Percentiles rank a stretch among this genome's conserved stretches.
These are phyloP conservation scores for Pyralis farinalis DNA, from an alignment of 2,888 invertebrate species.

Conservation along the genomic window DNA sequence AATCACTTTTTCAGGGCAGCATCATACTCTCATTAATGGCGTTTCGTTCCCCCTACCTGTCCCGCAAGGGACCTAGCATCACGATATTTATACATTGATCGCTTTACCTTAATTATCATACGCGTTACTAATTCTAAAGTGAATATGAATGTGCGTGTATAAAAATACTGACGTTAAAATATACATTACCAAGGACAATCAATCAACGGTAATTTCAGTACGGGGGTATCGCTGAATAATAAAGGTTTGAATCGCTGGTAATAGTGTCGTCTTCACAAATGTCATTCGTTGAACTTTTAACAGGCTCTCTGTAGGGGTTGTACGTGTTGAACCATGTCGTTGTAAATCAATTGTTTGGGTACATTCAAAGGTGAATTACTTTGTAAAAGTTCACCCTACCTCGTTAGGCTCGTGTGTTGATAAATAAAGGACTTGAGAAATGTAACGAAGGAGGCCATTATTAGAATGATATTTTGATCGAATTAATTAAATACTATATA, in stretches of 20 bases:
- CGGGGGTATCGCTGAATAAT: constrained; percentile 38
- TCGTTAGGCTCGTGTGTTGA: constrained; percentile 2
- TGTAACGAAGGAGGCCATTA: no score
- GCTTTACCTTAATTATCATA: no score
- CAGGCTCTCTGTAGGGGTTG: constrained; percentile 49
- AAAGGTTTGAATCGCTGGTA: constrained; percentile 44
- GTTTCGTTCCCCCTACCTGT: no score
- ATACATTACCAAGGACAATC: not conserved
- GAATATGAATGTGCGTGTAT: no score
- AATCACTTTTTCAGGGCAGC: no score
- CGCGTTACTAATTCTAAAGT: no score
- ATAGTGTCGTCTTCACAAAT: constrained; percentile 60
- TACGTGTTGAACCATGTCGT: constrained; percentile 55
- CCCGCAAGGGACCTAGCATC: no score
- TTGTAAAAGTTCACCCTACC: constrained; percentile 46
- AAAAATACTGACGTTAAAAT: no score
- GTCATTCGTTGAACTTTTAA: constrained; percentile 72
- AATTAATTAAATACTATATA: no score
- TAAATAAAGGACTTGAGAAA: constrained; percentile 8
- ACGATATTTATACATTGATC: no score
- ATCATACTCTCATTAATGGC: no score
- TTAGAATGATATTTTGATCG: no score
- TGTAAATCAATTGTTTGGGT: constrained; percentile 53
- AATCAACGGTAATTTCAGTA: constrained; percentile 28
- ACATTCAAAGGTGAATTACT: constrained; percentile 53